These are phyloP conservation scores for Enteromius viviparus DNA, from an alignment of 2,797 vertebrate genomes.

Conservation along the genomic window DNA sequence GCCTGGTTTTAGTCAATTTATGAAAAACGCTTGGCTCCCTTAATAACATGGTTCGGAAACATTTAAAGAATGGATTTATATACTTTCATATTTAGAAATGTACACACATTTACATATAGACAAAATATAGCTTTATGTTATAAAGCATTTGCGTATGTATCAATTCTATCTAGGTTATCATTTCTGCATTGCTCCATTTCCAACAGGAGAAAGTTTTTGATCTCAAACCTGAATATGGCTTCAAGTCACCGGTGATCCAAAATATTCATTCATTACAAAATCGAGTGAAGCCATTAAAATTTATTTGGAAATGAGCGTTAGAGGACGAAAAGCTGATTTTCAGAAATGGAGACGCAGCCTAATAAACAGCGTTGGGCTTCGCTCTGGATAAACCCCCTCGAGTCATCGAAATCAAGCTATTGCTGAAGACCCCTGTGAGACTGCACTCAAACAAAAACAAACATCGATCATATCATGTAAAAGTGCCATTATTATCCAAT, in stretches of 20 bases:
- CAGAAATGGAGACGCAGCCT: not conserved
- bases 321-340: constrained; percentile 1
- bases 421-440: constrained; percentile 64
- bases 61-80: constrained; percentile 74
- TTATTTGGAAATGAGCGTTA: constrained; percentile 37
- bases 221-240: constrained; percentile 72
- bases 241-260: constrained; percentile 66
- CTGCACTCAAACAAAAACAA: constrained; percentile 58
- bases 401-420: constrained; percentile 61
- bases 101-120: constrained; percentile 87
- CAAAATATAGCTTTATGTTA: constrained; percentile 83
- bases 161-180: constrained; percentile 57
- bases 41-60: constrained; percentile 67
- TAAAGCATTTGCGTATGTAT: constrained; percentile 74
- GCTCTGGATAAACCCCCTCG: constrained; percentile 29
- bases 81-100: constrained; percentile 84
- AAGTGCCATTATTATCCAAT: constrained; percentile 69
- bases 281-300: constrained; percentile 49
- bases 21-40: constrained; percentile 60
- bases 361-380: constrained; percentile 7
- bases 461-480: constrained; percentile 61
- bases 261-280: constrained; percentile 60
- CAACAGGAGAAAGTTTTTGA: constrained; percentile 58
- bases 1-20: constrained; percentile 57
- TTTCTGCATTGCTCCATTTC: constrained; percentile 63